Evolutionary conservation across 1,140 invertebrate species (phyloP).

Genomic region (Orussus abietinus): DNA sequence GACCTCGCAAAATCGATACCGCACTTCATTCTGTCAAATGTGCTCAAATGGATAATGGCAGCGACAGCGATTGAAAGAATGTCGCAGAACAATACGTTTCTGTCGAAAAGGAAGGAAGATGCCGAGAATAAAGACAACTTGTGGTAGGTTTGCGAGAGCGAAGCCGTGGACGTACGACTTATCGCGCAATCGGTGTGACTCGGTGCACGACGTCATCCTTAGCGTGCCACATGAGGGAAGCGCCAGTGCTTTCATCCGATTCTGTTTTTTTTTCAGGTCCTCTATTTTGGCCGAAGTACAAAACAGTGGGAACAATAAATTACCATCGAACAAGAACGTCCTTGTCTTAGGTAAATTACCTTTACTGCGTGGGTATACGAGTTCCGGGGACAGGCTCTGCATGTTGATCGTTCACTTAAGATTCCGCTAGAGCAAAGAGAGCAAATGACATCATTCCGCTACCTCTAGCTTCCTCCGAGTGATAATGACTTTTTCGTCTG

Average conservation of each 20-base stretch:
- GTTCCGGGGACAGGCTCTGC: no score
- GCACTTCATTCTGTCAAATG: neutral
- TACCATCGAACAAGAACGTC: constrained; percentile 89
- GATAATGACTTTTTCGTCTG: no score
- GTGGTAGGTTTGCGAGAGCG: constrained; percentile 53
- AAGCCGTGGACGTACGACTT: neutral
- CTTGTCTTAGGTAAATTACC: constrained; percentile 72
- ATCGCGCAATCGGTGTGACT: no score
- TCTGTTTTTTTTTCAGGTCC: constrained; percentile 66
- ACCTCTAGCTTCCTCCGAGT: no score
- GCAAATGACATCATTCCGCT: no score
- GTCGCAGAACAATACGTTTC: constrained; percentile 59
- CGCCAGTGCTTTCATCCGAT: neutral
- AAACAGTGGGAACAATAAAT: constrained; percentile 88
- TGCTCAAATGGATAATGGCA: constrained; percentile 38
- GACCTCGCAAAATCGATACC: constrained; percentile 13
- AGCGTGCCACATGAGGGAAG: constrained; percentile 5
- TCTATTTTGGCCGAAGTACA: constrained; percentile 91
- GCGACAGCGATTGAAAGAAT: constrained; percentile 35
- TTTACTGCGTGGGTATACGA: neutral
- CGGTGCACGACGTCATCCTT: no score
- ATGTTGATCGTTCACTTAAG: no score
- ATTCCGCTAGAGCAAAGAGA: no score
- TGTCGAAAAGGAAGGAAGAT: constrained; percentile 63
- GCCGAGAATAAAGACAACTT: constrained; percentile 62